Percentiles rank a stretch among this genome's conserved stretches.
Evolutionary conservation across 2,888 invertebrate genomes (phyloP).

Genomic region (Hirtodrosophila confusa): DNA sequence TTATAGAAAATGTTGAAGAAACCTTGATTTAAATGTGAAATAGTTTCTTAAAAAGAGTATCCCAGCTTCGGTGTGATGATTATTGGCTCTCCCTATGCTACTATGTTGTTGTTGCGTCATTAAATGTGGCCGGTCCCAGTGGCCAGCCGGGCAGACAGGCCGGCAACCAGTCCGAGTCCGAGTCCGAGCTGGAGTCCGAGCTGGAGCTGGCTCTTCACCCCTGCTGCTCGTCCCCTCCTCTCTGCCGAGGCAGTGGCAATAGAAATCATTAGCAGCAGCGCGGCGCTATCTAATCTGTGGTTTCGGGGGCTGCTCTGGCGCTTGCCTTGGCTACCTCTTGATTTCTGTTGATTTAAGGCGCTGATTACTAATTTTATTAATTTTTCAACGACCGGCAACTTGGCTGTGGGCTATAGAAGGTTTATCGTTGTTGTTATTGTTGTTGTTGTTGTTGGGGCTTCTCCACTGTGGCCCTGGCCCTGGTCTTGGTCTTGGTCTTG

Average conservation of each 20-base stretch:
- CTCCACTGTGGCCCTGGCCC: conserved; percentile 27
- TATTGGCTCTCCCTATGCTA: background rate
- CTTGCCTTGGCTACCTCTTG: conserved; percentile 59
- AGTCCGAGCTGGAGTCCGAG: conserved; percentile 2
- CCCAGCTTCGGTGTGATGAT: background rate
- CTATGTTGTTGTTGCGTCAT: conserved; percentile 56
- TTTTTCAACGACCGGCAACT: conserved; percentile 71
- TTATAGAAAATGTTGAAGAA: too few relatives aligned
- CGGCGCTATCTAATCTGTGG: conserved; percentile 78
- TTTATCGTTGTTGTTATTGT: conserved; percentile 28
- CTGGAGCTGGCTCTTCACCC: background rate
- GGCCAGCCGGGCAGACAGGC: conserved; percentile 57
- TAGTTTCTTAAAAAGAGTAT: conserved; percentile 34
- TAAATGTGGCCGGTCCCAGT: conserved; percentile 57
- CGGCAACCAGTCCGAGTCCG: conserved; percentile 49
- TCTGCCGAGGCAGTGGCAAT: background rate
- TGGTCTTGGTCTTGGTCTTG: conserved; percentile 10
- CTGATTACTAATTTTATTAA: conserved; percentile 80
- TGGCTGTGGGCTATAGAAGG: conserved; percentile 46
- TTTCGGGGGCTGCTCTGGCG: conserved; percentile 45
- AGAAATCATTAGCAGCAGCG: conserved; percentile 1
- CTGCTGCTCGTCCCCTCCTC: conserved; percentile 22
- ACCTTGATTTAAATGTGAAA: too few relatives aligned
- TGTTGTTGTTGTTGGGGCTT: conserved; percentile 33
- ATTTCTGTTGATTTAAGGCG: conserved; percentile 74